Conservation (phyloP, 2,888 invertebrate species). For the Crocallis elinguaria region DNA sequence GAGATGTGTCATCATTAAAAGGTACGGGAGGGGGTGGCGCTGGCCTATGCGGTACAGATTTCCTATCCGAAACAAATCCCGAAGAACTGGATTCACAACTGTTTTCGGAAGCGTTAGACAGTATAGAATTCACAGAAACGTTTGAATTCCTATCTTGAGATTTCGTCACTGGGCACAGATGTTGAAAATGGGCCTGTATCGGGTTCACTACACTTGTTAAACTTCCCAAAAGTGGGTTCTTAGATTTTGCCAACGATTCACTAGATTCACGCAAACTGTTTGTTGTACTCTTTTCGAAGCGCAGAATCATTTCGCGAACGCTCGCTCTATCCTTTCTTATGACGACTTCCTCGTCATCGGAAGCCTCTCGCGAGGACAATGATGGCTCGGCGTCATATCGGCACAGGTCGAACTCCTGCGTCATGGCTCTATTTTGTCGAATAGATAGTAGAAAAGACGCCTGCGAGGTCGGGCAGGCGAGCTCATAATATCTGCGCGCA, state of each 20-base stretch:
- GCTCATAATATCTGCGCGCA: constrained; percentile 66
- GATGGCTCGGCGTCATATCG: constrained; percentile 64
- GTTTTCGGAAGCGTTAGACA: constrained; percentile 76
- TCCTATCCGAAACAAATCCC: constrained; percentile 77
- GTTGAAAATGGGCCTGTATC: constrained; percentile 69
- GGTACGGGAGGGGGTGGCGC: constrained; percentile 78
- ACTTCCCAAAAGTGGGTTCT: constrained; percentile 65
- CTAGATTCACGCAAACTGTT: constrained; percentile 60
- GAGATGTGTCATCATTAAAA: constrained; percentile 63
- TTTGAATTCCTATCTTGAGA: constrained; percentile 77
- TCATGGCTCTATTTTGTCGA: constrained; percentile 64
- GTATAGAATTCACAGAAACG: constrained; percentile 79
- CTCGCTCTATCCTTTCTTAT: constrained; percentile 67
- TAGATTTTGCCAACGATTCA: constrained; percentile 69
- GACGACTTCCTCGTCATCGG: constrained; percentile 70
- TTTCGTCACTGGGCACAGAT: constrained; percentile 66
- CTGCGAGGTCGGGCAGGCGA: constrained; percentile 57
- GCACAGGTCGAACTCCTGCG: constrained; percentile 69
- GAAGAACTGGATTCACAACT: constrained; percentile 81
- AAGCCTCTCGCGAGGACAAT: constrained; percentile 60
- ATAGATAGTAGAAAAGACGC: constrained; percentile 62
- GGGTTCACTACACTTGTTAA: constrained; percentile 75
- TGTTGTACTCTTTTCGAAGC: constrained; percentile 70
- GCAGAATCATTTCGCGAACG: constrained; percentile 76
- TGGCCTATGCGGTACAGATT: constrained; percentile 73